Base-by-base conservation (phyloP, 2,797 vertebrate species). In the Argyrosomus regius region DNA sequence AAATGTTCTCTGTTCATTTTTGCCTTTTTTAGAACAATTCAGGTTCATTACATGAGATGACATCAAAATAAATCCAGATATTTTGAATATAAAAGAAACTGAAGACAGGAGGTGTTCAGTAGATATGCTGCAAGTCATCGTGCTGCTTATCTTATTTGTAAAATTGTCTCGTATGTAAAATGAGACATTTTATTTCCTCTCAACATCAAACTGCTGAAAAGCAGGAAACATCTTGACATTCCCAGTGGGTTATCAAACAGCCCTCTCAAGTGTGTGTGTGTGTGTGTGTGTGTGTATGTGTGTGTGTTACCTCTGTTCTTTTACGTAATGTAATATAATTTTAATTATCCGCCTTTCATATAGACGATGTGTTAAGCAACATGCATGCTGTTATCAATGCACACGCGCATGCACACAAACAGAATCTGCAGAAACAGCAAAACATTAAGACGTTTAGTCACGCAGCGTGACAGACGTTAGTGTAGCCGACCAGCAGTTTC, bases 261-360 rank as follows among this genome's bases (percentile, higher is more conserved):
- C 64, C n/a, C 62, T 82, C 53, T 82, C 49, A 75, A 63, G 39
- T 70, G 68, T n/a, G n/a, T n/a, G n/a, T 69, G n/a, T 45, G 12
- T 73, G 20, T 70, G 72, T 72, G n/a, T 45, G 16, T 73, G 20
- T 39, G 20, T 64, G 31, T 64, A 28, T 43, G 60, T n/a, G 17
- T 49, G n/a, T 80, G 43, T 48, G 28, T 18, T 28, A 57, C 26
- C 22, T 35, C 20, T 60, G 18, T 63, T 73, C 39, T 64, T n/a
- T 71, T 26, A 72, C 61, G 77, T 64, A 72, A 75, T 72, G 11
- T 13, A 14, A 62, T 78, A 41, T 50, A 45, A 50, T 76, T 66
- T 63, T 75, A 80, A 71, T 83, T 64, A 74, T 54, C 64, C 6
- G n/a, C 41, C 10, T 86, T 67, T 81, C 39, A 75, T 68, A 59